Conservation (phyloP, 1,140 invertebrate genomes). For the Oscheius sp. region DNA sequence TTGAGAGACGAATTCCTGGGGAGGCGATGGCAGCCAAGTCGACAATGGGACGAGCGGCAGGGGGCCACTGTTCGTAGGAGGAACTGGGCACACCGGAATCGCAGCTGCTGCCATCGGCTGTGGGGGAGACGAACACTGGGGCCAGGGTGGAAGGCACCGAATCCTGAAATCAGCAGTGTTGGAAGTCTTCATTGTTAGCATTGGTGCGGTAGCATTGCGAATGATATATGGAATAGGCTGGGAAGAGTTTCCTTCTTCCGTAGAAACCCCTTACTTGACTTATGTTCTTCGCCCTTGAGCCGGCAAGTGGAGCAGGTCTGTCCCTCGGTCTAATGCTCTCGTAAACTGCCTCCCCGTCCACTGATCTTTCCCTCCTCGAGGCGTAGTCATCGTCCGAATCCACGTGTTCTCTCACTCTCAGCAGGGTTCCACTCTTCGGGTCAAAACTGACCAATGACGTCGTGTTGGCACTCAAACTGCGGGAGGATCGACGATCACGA, state of each 20-base stretch:
- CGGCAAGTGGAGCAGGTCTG: background rate
- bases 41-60: no score
- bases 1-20: background rate
- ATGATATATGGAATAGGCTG: background rate
- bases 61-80: background rate
- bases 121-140: background rate
- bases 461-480: constrained; percentile 12
- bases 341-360: background rate
- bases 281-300: background rate
- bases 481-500: background rate
- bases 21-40: background rate
- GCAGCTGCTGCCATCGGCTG: background rate
- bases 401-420: constrained; percentile 2
- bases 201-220: background rate
- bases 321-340: background rate
- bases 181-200: no score
- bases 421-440: constrained; percentile 5
- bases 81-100: background rate
- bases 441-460: constrained; percentile 23
- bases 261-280: background rate
- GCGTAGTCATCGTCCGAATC: constrained; percentile 3
- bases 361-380: background rate
- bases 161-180: background rate
- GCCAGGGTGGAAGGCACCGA: constrained; percentile 9
- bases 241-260: background rate